Evolutionary conservation across 2,113 vertebrate species (phyloP), one percentile per base, ranked within the genome.

Genomic region (Todiramphus chloris): DNA sequence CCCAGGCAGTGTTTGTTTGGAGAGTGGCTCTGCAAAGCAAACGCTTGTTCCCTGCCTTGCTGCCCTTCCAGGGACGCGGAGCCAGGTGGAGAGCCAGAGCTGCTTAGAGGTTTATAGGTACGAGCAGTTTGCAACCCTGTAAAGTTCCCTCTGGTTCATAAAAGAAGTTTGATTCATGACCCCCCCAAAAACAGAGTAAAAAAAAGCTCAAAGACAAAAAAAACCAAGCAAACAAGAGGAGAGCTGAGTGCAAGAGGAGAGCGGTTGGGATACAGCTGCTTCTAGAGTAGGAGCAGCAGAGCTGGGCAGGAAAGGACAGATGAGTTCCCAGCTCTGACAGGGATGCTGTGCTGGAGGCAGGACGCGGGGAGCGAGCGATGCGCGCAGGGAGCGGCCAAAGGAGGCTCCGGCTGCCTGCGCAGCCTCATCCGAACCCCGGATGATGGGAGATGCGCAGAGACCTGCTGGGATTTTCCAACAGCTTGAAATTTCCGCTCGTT

Each of bases 1-100:
- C 66, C 46, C 89, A 56, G 31, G 39, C 2, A 14, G 33, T 70
- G 92, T 72, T 93, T 96, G 85, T 92, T 95, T 95, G 86, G 72
- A 87, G 87, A 88, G 92, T 23, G 85, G 82, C 78, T 87, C 62
- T 53, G 79, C 67, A 46, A 37, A 75, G 83, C 37, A 53, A 67
- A 51, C 2, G 51, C 59, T 69, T 66, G 69, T 59, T 92, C 73
- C 76, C 60, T 51, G 79, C 85, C 89, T 70, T 15, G 11, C 77
- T 94, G 90, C 91, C 87, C 93, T 82, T 30, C 35, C 23, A 4
- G 67, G 60, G 44, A 11, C 6, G 53, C 25, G 53, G 70, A 82
- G 46, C 15, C 87, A 90, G 58, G 75, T 4, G 13, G 24, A 3
- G 5, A 67, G 62, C 79, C 68, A 3, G 55, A 76, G 10, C n/a